Base-by-base conservation (phyloP, 2,113 vertebrate species). In the Callaeas wilsoni region DNA sequence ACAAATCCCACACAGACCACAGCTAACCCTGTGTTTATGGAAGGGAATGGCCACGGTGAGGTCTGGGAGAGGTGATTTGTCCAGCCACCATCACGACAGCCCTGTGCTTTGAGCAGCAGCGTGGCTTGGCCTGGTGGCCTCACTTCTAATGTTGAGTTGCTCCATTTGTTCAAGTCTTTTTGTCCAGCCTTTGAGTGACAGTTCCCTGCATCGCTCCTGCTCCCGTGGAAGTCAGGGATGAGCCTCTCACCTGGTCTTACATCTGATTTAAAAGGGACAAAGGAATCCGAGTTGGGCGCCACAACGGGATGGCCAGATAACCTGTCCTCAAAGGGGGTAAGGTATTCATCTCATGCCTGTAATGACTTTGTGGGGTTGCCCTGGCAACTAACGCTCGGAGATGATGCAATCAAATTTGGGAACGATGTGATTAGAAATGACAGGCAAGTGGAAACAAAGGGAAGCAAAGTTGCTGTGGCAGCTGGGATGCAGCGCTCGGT, bases 371-470 rank as follows among this genome's bases (percentile, higher is more conserved):
- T 88, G 74, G 78, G 44, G 95, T 98, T 97, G 73, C 95, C 96
- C 64, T 85, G 76, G 93, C 96, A 97, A 97, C 95, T 37, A 30
- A 73, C 64, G 37, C 89, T 95, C 78, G 1, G 35, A 21, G 75
- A 83, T 52, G 89, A 75, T 93, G 70, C 86, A 67, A 91, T 94
- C 96, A 93, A 91, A 91, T 96, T 86, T 95, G 88, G 76, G 65
- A 59, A 65, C 27, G 84, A 89, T 81, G 78, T 84, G 89, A 96
- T 96, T 84, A 88, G 84, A 94, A 88, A 95, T 93, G 95, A 93
- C 79, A 92, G 95, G 85, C 73, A 12, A 94, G 59, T 60, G 95
- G 96, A 80, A 93, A 94, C 87, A 95, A 92, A 97, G 89, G 85
- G 94, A 96, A 75, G 82, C 37, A 89, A 88, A 94, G 95, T 94